Percentiles rank a stretch among this genome's conserved stretches.
These are phyloP conservation scores for Phlogophora meticulosa DNA, from an alignment of 2,888 invertebrate species.

Conservation along the genomic window DNA sequence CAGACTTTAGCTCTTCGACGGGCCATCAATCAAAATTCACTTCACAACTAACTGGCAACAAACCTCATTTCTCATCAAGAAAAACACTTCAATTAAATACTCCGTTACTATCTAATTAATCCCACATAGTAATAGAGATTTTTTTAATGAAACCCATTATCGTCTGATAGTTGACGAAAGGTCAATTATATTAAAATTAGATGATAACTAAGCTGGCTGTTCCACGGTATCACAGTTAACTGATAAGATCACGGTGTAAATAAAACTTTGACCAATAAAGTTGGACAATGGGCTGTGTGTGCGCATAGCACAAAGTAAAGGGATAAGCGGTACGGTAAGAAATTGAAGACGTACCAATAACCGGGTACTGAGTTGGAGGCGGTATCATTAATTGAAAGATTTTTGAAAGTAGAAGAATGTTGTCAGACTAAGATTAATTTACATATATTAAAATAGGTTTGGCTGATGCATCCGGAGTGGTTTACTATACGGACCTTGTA, in stretches of 20 bases:
- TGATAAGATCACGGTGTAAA: slow-evolving; percentile 54
- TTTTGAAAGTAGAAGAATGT: too few species aligned
- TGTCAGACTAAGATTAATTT: too few species aligned
- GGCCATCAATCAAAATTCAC: background rate
- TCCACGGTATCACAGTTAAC: slow-evolving; percentile 43
- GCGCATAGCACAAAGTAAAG: slow-evolving; percentile 21
- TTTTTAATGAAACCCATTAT: slow-evolving; percentile 50
- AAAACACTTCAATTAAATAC: slow-evolving; percentile 47
- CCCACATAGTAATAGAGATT: slow-evolving; percentile 37
- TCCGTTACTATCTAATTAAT: slow-evolving; percentile 54
- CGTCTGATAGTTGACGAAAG: slow-evolving; percentile 51
- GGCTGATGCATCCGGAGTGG: too few species aligned
- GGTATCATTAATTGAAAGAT: slow-evolving; percentile 5
- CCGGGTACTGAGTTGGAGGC: background rate
- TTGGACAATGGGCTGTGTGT: slow-evolving; percentile 33
- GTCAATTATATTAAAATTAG: slow-evolving; percentile 64
- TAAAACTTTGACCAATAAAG: slow-evolving; percentile 41
- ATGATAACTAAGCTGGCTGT: slow-evolving; percentile 45
- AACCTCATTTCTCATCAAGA: background rate
- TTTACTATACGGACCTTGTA: too few species aligned
- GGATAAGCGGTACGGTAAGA: background rate
- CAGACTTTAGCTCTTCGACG: too few species aligned
- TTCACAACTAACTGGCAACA: background rate
- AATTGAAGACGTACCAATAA: background rate
- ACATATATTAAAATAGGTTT: too few species aligned